Evolutionary conservation across 92 coral and sea anemone genomes (phyloP).

Genomic region (Scolanthus callimorphus): DNA sequence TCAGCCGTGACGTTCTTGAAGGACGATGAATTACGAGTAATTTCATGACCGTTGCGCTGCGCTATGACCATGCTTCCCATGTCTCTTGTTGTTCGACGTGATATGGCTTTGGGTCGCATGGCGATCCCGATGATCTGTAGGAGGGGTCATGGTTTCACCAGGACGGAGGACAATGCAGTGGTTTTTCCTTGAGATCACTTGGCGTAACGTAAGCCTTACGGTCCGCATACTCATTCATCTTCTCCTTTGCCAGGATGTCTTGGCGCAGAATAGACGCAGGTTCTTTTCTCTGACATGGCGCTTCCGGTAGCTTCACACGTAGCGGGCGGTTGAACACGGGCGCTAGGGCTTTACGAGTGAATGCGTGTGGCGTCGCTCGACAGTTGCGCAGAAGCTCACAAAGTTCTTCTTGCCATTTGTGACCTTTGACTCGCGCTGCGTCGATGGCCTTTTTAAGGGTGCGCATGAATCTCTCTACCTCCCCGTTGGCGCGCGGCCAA

Average conservation of each 20-base stretch:
- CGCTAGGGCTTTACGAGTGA: too few relatives aligned
- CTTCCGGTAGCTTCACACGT: conserved; percentile 10
- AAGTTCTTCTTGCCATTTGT: too few relatives aligned
- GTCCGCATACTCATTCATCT: too few relatives aligned
- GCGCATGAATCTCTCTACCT: too few relatives aligned
- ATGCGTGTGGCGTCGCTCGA: too few relatives aligned
- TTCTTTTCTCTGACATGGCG: conserved; percentile 5
- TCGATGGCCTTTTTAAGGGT: too few relatives aligned
- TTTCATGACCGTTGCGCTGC: conserved; percentile 7
- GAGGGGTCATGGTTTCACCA: conserved; percentile 7
- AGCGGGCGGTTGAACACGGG: conserved; percentile 17
- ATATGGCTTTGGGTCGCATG: conserved; percentile 14
- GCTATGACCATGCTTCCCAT: conserved; percentile 15
- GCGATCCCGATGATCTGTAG: conserved; percentile 7
- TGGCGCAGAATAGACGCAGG: conserved; percentile 7
- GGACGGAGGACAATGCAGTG: conserved; percentile 6
- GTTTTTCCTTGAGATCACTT: conserved; percentile 9
- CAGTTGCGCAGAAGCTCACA: too few relatives aligned
- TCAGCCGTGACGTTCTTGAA: conserved; percentile 17
- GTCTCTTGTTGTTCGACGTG: conserved; percentile 5
- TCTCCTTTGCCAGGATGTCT: conserved; percentile 5
- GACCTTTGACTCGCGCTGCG: too few relatives aligned
- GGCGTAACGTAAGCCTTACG: conserved; percentile 6
- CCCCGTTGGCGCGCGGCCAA: too few relatives aligned
- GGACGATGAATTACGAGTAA: conserved; percentile 14